A percentile compares a stretch with the other conserved stretches of the same genome.
These are phyloP conservation scores for Philopotamus ludificatus DNA, from an alignment of 1,140 invertebrate genomes.

Conservation along the genomic window DNA sequence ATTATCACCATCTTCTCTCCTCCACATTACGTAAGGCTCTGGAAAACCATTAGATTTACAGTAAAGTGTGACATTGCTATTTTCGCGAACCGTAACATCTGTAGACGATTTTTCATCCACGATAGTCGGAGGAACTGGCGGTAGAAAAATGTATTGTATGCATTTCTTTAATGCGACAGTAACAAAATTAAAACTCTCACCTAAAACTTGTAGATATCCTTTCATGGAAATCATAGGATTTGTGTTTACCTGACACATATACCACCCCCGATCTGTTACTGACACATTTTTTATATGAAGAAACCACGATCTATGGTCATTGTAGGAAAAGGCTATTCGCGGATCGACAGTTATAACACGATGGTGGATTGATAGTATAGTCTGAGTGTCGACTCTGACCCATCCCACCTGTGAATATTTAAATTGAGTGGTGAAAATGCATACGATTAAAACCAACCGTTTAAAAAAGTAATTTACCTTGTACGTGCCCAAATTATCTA, in stretches of 20 bases:
- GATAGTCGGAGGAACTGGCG: conserved; percentile 79
- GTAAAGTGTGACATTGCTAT: conserved; percentile 74
- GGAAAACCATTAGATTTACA: conserved; percentile 81
- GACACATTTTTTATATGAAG: conserved; percentile 81
- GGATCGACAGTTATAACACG: conserved; percentile 87
- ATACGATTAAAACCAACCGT: no score
- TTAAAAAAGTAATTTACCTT: background rate
- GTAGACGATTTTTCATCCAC: conserved; percentile 75
- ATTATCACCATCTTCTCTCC: conserved; percentile 76
- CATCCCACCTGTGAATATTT: conserved; percentile 76
- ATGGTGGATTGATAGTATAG: conserved; percentile 86
- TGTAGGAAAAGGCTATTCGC: conserved; percentile 80
- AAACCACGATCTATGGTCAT: conserved; percentile 86
- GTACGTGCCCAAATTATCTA: background rate
- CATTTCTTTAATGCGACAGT: background rate
- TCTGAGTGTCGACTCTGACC: conserved; percentile 88
- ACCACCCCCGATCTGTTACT: conserved; percentile 79
- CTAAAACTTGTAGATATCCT: conserved; percentile 85
- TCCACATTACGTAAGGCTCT: conserved; percentile 82
- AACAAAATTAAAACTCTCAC: conserved; percentile 56
- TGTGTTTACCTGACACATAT: conserved; percentile 83
- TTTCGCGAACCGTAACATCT: conserved; percentile 81
- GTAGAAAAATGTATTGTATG: background rate
- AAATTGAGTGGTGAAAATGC: no score
- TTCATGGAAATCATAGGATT: conserved; percentile 82